Evolutionary conservation across 2,797 vertebrate genomes (phyloP).

Genomic region (Aldrovandia affinis): DNA sequence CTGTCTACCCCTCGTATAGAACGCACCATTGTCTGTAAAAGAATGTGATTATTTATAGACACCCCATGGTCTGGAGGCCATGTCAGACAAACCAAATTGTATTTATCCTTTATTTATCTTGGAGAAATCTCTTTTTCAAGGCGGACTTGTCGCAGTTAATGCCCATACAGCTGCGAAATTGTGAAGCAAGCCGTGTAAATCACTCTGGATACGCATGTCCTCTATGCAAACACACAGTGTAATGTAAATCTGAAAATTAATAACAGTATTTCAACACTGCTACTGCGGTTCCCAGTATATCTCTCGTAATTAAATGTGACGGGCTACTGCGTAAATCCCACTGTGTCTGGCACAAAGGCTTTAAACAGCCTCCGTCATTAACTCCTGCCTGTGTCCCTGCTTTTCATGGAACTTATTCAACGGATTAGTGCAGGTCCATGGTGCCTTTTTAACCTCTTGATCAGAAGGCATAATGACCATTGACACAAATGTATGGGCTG

Average conservation of each 20-base stretch:
- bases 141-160: no score
- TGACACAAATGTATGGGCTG: not conserved
- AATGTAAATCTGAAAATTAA: not conserved
- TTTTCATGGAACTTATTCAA: not conserved
- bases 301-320: not conserved
- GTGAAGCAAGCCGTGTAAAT: not conserved
- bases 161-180: not conserved
- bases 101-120: no score
- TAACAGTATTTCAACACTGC: not conserved
- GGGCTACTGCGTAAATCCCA: not conserved
- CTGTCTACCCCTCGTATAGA: no score
- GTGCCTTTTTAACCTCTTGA: not conserved
- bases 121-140: no score
- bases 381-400: not conserved
- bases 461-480: not conserved
- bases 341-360: not conserved
- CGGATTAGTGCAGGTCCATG: not conserved
- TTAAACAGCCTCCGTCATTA: not conserved
- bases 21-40: no score
- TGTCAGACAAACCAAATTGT: no score
- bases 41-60: no score
- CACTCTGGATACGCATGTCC: not conserved
- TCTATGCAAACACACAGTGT: not conserved
- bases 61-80: no score
- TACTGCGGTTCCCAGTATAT: not conserved